A percentile compares a stretch with the other conserved stretches of the same genome.
Evolutionary conservation across 1,140 invertebrate species (phyloP).

Genomic region (Hyles euphorbiae): DNA sequence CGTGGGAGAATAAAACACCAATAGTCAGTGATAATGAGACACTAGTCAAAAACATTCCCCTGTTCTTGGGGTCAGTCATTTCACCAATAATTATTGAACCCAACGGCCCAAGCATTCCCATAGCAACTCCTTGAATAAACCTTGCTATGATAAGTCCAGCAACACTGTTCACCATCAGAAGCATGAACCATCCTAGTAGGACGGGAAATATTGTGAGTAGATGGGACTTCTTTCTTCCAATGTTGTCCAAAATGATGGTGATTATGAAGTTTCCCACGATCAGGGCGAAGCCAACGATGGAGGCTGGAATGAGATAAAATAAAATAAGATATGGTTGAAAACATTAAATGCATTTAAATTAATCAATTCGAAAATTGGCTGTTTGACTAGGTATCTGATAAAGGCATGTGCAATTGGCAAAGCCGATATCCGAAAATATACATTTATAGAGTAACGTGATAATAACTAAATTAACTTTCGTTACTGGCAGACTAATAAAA

Average conservation of each 20-base stretch:
- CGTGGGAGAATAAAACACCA: conserved; percentile 54
- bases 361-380: too few relatives aligned
- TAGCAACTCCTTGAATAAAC: conserved; percentile 59
- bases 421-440: too few relatives aligned
- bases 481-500: too few relatives aligned
- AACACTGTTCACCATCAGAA: conserved; percentile 49
- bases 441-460: too few relatives aligned
- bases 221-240: conserved; percentile 56
- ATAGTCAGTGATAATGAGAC: conserved; percentile 57
- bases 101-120: conserved; percentile 62
- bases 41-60: conserved; percentile 57
- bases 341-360: too few relatives aligned
- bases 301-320: conserved; percentile 45
- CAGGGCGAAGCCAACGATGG: conserved; percentile 61
- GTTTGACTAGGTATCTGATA: too few relatives aligned
- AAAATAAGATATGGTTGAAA: background rate
- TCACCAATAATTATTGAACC: conserved; percentile 67
- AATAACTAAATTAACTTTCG: too few relatives aligned
- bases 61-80: conserved; percentile 63
- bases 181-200: conserved; percentile 53
- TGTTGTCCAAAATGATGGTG: conserved; percentile 47
- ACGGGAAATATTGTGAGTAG: conserved; percentile 47
- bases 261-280: conserved; percentile 61
- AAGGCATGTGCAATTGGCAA: too few relatives aligned
- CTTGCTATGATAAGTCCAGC: conserved; percentile 48